These are phyloP conservation scores for Catocala sponsa DNA, from an alignment of 2,888 invertebrate species.

Conservation along the genomic window DNA sequence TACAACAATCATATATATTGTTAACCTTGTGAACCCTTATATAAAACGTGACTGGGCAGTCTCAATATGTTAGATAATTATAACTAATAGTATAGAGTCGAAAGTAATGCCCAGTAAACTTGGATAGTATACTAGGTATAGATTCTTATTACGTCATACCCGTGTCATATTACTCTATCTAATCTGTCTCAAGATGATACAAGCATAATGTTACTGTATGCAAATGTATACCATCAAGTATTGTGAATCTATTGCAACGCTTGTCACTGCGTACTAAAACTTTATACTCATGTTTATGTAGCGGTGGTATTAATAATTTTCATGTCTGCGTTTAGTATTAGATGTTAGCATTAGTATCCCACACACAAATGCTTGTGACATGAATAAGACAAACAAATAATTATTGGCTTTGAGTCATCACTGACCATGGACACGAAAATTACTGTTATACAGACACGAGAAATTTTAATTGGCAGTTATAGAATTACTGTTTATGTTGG, in stretches of 20 bases:
- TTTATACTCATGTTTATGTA: constrained; percentile 1
- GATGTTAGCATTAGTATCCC: background rate
- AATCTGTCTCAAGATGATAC: no score
- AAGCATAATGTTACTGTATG: no score
- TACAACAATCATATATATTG: no score
- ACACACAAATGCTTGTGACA: background rate
- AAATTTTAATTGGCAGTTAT: background rate
- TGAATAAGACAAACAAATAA: background rate
- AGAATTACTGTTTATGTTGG: background rate
- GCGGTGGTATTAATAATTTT: background rate
- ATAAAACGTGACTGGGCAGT: no score
- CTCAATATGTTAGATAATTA: no score
- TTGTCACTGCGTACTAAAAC: background rate
- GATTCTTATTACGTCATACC: no score
- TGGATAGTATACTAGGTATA: no score
- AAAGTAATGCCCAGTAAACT: no score
- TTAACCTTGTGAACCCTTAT: no score
- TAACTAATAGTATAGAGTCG: no score
- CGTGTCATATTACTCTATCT: no score
- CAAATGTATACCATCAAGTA: background rate
- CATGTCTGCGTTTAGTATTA: background rate
- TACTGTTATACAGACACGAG: background rate
- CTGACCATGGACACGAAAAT: background rate
- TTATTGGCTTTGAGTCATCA: background rate
- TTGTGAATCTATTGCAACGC: background rate